Evolutionary conservation across 2,113 vertebrate species (phyloP).

Genomic region (Pithys albifrons): DNA sequence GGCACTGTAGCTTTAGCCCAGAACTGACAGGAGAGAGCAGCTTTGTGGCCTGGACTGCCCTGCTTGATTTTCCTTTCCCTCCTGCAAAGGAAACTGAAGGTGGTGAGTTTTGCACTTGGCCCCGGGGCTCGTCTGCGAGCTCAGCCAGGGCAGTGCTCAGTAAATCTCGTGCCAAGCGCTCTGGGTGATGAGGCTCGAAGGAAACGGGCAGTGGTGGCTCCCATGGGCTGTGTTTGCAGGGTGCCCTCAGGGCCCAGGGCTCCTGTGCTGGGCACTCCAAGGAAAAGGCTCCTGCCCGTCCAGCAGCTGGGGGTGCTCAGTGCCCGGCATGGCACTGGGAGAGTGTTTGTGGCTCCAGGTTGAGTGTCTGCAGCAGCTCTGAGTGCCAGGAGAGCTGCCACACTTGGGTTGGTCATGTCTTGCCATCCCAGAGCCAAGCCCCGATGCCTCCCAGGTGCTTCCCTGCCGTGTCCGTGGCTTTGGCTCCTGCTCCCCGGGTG

Average conservation of each 20-base stretch:
- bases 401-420: rapidly evolving
- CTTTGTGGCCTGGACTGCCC: slow-evolving; percentile 21
- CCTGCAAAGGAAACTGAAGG: background rate
- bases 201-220: slow-evolving; percentile 54
- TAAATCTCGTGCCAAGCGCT: slow-evolving; percentile 70
- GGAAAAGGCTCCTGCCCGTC: slow-evolving; percentile 19
- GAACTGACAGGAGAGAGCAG: background rate
- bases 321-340: background rate
- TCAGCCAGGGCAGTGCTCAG: slow-evolving; percentile 66
- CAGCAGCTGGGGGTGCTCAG: slow-evolving; percentile 13
- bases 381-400: background rate
- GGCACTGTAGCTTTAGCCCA: background rate
- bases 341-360: background rate
- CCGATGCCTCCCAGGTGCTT: rapidly evolving
- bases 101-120: slow-evolving; percentile 62
- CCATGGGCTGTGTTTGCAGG: slow-evolving; percentile 34
- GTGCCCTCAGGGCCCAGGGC: slow-evolving; percentile 49
- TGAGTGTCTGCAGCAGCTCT: background rate
- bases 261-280: background rate
- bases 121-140: slow-evolving; percentile 44
- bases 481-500: background rate
- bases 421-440: background rate
- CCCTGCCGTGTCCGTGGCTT: background rate
- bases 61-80: background rate
- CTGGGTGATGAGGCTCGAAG: slow-evolving; percentile 75